These are phyloP conservation scores for Adela reaumurella DNA, from an alignment of 2,888 invertebrate species.

Conservation along the genomic window DNA sequence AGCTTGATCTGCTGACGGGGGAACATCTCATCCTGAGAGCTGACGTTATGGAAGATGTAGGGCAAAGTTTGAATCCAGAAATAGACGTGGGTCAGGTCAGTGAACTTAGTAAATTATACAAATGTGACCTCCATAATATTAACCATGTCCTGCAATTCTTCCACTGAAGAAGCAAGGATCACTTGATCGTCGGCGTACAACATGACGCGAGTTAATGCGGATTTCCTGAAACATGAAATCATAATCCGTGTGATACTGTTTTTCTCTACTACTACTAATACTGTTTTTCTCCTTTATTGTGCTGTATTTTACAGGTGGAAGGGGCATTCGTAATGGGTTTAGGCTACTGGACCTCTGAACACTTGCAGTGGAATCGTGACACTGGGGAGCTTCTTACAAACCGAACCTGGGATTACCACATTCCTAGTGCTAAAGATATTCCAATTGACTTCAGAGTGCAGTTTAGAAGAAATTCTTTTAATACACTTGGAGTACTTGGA, in stretches of 20 bases:
- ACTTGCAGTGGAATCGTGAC: slow-evolving; percentile 44
- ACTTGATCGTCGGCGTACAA: too few relatives aligned
- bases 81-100: slow-evolving; percentile 65
- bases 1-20: slow-evolving; percentile 71
- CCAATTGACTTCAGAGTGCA: slow-evolving; percentile 54
- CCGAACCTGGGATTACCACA: slow-evolving; percentile 62
- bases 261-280: too few relatives aligned
- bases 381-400: slow-evolving; percentile 54
- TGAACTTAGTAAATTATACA: too few relatives aligned
- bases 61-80: slow-evolving; percentile 62
- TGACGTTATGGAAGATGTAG: slow-evolving; percentile 65
- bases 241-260: too few relatives aligned
- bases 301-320: slow-evolving; percentile 26
- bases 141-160: too few relatives aligned
- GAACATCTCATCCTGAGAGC: slow-evolving; percentile 60
- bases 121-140: too few relatives aligned
- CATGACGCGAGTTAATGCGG: too few relatives aligned
- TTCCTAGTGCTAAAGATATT: slow-evolving; percentile 57
- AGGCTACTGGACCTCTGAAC: slow-evolving; percentile 60
- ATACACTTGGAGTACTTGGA: slow-evolving; percentile 49
- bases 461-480: slow-evolving; percentile 46
- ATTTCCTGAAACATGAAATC: too few relatives aligned
- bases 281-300: too few relatives aligned
- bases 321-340: slow-evolving; percentile 58
- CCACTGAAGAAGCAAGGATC: too few relatives aligned